phyloP scores from a whole-genome alignment of 37 sponge, comb jelly and placozoan species.

The Aphrocallistes beatrix region DNA sequence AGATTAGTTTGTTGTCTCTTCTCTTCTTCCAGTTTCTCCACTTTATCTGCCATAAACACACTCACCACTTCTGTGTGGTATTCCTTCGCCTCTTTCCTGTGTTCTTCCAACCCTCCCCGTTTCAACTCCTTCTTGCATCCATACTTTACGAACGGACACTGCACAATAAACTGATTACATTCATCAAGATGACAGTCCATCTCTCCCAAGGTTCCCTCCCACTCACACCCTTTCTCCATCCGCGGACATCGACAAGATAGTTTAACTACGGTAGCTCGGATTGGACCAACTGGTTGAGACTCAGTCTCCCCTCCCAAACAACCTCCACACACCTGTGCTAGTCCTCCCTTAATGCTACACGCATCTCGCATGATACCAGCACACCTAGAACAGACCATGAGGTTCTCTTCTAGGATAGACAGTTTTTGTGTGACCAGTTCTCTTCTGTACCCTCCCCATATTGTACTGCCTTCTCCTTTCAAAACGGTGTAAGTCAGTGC shows the following conservation, averaged over 20 bases:
- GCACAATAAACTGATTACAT: neutral
- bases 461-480: too few relatives aligned
- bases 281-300: neutral
- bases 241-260: neutral
- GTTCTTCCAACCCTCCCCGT: neutral
- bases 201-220: neutral
- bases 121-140: neutral
- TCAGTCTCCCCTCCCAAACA: neutral
- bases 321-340: neutral
- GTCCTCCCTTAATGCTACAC: slow-evolving; percentile 10
- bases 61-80: slow-evolving; percentile 7
- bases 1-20: neutral
- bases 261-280: neutral
- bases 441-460: neutral
- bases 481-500: too few relatives aligned
- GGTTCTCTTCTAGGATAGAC: neutral
- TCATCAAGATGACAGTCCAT: neutral
- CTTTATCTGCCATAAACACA: slow-evolving; percentile 17
- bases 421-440: neutral
- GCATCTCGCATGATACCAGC: neutral
- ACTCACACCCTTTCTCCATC: neutral
- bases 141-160: slow-evolving; percentile 8
- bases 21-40: neutral
- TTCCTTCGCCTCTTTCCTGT: slow-evolving; percentile 12
- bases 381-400: neutral